Percentiles rank a stretch among this genome's conserved stretches.
Evolutionary conservation across 2,888 invertebrate species (phyloP).

Genomic region (Aelia acuminata): DNA sequence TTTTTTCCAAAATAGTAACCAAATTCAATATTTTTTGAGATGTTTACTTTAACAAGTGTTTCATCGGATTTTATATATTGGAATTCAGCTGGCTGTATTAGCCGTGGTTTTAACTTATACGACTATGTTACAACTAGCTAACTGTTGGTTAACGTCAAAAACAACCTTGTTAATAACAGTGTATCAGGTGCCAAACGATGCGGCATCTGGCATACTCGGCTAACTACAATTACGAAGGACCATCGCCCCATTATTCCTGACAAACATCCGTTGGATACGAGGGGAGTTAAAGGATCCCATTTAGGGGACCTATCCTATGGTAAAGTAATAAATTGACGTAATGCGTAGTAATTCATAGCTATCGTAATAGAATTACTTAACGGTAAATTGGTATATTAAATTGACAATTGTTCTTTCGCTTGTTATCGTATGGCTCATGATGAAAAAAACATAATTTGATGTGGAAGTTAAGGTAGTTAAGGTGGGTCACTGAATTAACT

Average conservation of each 20-base stretch:
- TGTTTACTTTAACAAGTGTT: too few species aligned
- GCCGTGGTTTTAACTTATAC: too few species aligned
- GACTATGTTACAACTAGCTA: too few species aligned
- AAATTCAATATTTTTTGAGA: too few species aligned
- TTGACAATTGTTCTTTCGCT: background rate
- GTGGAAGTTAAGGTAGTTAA: background rate
- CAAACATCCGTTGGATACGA: conserved; percentile 14
- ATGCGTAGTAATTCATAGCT: background rate
- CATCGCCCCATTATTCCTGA: background rate
- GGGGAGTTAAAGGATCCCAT: conserved; percentile 6
- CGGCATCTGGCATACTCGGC: background rate
- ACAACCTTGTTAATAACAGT: background rate
- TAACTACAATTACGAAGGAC: conserved; percentile 21
- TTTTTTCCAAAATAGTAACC: too few species aligned
- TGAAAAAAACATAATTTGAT: background rate
- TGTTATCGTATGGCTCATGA: background rate
- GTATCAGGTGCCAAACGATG: conserved; percentile 1
- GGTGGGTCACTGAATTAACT: too few species aligned
- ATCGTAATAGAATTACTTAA: background rate
- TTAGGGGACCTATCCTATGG: background rate
- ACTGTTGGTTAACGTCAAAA: too few species aligned
- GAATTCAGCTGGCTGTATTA: too few species aligned
- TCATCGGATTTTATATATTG: too few species aligned
- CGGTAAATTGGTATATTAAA: background rate
- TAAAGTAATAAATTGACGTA: background rate